These are phyloP conservation scores for Calyptommatus sinebrachiatus DNA, from an alignment of 2,113 vertebrate species.

Conservation along the genomic window DNA sequence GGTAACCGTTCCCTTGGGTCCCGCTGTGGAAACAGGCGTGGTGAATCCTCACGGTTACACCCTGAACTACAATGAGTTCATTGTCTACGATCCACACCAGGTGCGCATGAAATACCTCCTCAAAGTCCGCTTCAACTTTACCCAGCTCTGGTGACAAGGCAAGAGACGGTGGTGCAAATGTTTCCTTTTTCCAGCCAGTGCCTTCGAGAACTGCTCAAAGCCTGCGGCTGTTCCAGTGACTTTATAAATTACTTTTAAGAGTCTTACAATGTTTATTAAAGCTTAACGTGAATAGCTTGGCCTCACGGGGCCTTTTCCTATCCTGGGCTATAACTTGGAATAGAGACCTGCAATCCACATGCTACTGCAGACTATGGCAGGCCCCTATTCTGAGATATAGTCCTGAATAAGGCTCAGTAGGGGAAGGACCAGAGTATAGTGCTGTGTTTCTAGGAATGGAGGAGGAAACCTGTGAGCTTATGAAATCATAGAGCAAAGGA, in stretches of 20 bases:
- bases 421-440: background rate
- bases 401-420: too few relatives aligned
- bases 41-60: constrained; percentile 70
- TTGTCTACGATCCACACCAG: constrained; percentile 83
- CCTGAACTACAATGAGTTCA: constrained; percentile 88
- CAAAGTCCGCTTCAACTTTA: constrained; percentile 80
- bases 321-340: too few relatives aligned
- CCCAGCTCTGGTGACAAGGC: constrained; percentile 77
- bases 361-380: too few relatives aligned
- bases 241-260: background rate
- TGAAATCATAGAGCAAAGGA: too few relatives aligned
- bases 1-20: constrained; percentile 79
- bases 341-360: too few relatives aligned
- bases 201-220: background rate
- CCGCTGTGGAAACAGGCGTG: constrained; percentile 67
- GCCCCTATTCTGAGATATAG: too few relatives aligned
- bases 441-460: background rate
- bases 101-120: constrained; percentile 85
- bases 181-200: rapidly evolving
- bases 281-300: background rate
- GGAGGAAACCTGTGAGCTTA: background rate
- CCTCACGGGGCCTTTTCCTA: too few relatives aligned
- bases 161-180: background rate
- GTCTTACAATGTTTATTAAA: background rate
- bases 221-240: background rate